These are phyloP conservation scores for Rhynchotus rufescens DNA, from an alignment of 2,797 vertebrate species.

Conservation along the genomic window DNA sequence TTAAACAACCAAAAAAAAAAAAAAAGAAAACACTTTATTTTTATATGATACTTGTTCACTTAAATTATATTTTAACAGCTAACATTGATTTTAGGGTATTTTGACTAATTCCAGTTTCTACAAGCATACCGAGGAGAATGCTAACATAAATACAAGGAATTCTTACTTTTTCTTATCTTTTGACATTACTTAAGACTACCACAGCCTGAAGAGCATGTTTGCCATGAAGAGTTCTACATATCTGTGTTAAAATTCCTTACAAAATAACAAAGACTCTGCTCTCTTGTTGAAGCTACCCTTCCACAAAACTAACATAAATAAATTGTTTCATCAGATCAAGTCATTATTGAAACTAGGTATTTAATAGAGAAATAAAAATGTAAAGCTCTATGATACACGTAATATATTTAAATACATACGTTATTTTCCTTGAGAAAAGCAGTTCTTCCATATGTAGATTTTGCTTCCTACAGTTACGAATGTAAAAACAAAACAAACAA, in stretches of 20 bases:
- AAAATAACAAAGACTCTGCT: background rate
- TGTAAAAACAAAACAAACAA: background rate
- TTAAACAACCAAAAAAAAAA: background rate
- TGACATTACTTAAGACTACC: background rate
- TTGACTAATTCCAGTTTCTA: background rate
- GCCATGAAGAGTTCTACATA: background rate
- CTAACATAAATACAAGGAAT: background rate
- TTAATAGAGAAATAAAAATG: background rate
- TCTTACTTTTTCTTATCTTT: background rate
- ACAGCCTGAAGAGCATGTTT: background rate
- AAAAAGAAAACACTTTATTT: background rate
- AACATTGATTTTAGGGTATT: background rate
- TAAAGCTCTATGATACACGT: background rate
- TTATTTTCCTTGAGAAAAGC: background rate
- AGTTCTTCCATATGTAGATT: background rate
- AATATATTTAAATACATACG: background rate
- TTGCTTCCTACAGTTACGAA: background rate
- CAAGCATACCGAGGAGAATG: background rate
- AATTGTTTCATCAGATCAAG: background rate
- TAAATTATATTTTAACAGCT: background rate
- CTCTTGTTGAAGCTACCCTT: background rate
- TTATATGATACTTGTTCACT: background rate
- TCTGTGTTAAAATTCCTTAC: background rate
- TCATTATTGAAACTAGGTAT: background rate
- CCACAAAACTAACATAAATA: background rate